phyloP scores from a whole-genome alignment of 2,113 vertebrate species.

The Epinephelus fuscoguttatus region DNA sequence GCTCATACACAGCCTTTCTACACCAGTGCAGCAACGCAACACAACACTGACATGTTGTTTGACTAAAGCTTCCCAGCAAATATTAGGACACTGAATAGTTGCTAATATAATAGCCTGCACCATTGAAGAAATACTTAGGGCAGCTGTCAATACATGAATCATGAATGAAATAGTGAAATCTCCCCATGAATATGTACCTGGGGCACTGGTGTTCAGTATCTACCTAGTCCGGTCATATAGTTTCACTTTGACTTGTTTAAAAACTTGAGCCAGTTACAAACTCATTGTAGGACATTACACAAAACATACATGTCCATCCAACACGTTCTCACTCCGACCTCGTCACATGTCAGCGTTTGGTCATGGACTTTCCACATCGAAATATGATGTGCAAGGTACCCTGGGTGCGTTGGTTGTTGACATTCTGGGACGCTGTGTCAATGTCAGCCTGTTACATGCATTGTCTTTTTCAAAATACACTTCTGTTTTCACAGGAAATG shows the following conservation, averaged over 20 bases:
- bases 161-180: background rate
- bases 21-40: background rate
- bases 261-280: background rate
- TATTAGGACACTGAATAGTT: background rate
- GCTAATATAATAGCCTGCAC: slow-evolving; percentile 22
- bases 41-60: background rate
- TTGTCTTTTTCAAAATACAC: too few species aligned
- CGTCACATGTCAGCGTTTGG: too few species aligned
- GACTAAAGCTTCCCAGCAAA: slow-evolving; percentile 16
- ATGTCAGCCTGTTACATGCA: too few species aligned
- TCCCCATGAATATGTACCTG: background rate
- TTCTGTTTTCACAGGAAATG: too few species aligned
- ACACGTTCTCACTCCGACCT: too few species aligned
- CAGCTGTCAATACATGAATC: slow-evolving; percentile 1
- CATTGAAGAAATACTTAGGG: background rate
- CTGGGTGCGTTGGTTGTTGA: too few species aligned
- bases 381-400: too few species aligned
- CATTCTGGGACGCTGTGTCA: too few species aligned
- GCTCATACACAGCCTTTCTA: background rate
- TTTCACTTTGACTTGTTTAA: background rate
- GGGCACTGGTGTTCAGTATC: background rate
- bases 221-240: background rate
- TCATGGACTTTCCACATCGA: too few species aligned
- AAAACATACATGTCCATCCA: too few species aligned
- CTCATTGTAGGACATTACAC: background rate